These are phyloP conservation scores for Diaprepes abbreviatus DNA, from an alignment of 2,888 invertebrate genomes.

Conservation along the genomic window DNA sequence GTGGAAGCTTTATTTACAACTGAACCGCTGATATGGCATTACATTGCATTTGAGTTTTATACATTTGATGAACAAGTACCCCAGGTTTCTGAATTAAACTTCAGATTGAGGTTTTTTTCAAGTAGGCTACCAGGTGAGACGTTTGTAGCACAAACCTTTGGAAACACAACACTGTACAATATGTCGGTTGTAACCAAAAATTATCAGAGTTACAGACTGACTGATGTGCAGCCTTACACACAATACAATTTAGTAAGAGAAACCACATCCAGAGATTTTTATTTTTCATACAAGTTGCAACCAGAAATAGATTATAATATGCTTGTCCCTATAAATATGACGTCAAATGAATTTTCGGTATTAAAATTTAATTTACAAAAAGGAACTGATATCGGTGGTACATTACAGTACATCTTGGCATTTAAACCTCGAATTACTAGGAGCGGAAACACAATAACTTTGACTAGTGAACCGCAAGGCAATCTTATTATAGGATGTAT, in stretches of 20 bases:
- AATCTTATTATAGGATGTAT: conserved; percentile 75
- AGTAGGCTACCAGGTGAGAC: conserved; percentile 24
- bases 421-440: conserved; percentile 73
- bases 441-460: conserved; percentile 36
- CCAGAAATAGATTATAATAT: conserved; percentile 72
- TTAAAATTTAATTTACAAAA: conserved; percentile 80
- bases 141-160: conserved; percentile 21
- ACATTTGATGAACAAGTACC: neutral
- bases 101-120: conserved; percentile 46
- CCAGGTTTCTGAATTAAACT: conserved; percentile 35
- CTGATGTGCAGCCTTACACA: conserved; percentile 57
- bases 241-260: conserved; percentile 69
- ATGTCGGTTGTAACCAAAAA: conserved; percentile 39
- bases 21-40: conserved; percentile 74
- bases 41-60: conserved; percentile 65
- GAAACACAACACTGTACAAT: conserved; percentile 38
- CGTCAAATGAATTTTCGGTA: conserved; percentile 74
- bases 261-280: conserved; percentile 81
- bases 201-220: conserved; percentile 50
- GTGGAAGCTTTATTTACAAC: conserved; percentile 68
- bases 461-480: conserved; percentile 59
- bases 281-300: conserved; percentile 81
- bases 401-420: conserved; percentile 79
- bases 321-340: conserved; percentile 77
- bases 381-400: conserved; percentile 85